phyloP scores from a whole-genome alignment of 2,797 vertebrate genomes.

The Cryptoprocta ferox region DNA sequence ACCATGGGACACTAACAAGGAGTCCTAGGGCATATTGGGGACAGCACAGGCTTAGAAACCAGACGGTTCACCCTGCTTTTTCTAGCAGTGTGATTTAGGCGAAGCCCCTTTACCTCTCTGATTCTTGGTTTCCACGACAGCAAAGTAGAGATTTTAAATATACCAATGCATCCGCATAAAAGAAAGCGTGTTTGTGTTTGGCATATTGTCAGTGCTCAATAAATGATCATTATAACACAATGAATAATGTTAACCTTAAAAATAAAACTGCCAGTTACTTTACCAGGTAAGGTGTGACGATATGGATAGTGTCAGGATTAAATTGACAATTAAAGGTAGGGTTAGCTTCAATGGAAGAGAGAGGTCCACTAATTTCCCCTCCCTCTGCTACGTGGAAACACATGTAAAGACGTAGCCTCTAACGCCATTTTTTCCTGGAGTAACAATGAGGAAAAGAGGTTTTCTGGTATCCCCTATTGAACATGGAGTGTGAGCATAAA shows the following conservation, averaged over 20 bases:
- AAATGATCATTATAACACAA: background rate
- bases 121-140: background rate
- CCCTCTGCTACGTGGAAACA: background rate
- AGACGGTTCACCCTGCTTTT: background rate
- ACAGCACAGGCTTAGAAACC: background rate
- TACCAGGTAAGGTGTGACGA: background rate
- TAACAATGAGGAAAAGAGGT: background rate
- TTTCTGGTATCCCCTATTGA: background rate
- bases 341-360: slow-evolving; percentile 19
- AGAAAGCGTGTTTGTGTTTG: background rate
- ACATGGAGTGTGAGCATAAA: background rate
- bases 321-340: background rate
- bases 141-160: slow-evolving; percentile 28
- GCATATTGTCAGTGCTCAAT: background rate
- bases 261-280: background rate
- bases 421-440: background rate
- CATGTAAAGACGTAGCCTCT: background rate
- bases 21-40: background rate
- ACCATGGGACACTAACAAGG: background rate
- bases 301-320: background rate
- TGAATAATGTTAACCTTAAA: background rate
- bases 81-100: background rate
- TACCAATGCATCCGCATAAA: background rate
- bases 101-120: background rate
- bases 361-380: background rate